phyloP scores from a whole-genome alignment of 2,797 vertebrate genomes.

The Myotis daubentonii region DNA sequence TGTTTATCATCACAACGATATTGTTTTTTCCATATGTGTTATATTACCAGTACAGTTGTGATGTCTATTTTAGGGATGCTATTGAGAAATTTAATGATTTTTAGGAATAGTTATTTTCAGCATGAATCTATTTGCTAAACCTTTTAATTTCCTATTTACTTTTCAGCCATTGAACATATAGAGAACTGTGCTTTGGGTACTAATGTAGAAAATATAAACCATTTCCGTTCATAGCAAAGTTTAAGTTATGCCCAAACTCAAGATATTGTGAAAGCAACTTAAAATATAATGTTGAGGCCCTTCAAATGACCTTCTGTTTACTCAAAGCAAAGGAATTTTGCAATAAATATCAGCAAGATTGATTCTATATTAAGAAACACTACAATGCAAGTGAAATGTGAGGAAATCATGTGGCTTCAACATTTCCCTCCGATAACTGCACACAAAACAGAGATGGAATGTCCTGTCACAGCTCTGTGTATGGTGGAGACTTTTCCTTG shows the following conservation, averaged over 20 bases:
- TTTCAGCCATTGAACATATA: conserved; percentile 49
- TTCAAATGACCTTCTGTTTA: conserved; percentile 57
- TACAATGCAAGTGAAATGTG: not conserved
- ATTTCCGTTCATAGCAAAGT: conserved; percentile 39
- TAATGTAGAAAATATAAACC: conserved; percentile 27
- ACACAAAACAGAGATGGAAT: conserved; percentile 29
- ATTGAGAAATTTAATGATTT: conserved; percentile 66
- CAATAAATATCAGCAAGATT: not conserved
- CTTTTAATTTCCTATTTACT: conserved; percentile 58
- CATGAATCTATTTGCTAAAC: conserved; percentile 57
- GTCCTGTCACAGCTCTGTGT: conserved; percentile 3
- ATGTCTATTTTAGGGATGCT: conserved; percentile 51
- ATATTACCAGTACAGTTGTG: conserved; percentile 19
- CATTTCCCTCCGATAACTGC: conserved; percentile 13
- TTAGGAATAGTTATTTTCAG: conserved; percentile 63
- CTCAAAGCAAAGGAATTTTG: not conserved
- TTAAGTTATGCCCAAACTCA: conserved; percentile 44
- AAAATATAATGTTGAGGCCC: conserved; percentile 27
- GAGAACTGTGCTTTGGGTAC: not conserved
- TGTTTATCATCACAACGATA: conserved; percentile 59
- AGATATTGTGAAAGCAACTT: conserved; percentile 19
- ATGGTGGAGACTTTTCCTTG: not conserved
- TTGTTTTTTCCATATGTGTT: conserved; percentile 53
- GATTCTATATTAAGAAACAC: not conserved
- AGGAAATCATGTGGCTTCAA: not conserved